These are phyloP conservation scores for Desoria tigrina DNA, from an alignment of 2,888 invertebrate genomes.

Conservation along the genomic window DNA sequence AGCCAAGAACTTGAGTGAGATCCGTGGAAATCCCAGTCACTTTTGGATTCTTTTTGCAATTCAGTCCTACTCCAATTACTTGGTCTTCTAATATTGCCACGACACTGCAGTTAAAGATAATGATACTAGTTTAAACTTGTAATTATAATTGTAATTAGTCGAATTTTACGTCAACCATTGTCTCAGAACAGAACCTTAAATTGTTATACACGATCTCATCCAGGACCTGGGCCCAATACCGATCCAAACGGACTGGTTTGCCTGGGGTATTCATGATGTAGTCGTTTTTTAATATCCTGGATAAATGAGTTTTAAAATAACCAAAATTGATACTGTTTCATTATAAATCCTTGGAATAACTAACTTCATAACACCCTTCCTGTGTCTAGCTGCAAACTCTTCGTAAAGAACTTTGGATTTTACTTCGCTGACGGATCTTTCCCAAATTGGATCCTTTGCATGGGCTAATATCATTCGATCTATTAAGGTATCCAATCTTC, in stretches of 20 bases:
- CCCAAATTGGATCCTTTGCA: not conserved
- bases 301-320: too few species aligned
- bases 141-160: too few species aligned
- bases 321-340: not conserved
- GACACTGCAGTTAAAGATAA: not conserved
- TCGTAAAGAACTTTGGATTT: not conserved
- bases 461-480: not conserved
- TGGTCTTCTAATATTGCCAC: not conserved
- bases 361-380: constrained; percentile 1
- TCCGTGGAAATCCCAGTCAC: not conserved
- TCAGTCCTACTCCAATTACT: not conserved
- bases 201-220: not conserved
- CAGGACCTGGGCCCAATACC: constrained; percentile 1
- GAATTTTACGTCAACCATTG: too few species aligned
- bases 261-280: not conserved
- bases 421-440: not conserved
- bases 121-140: not conserved
- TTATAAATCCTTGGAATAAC: not conserved
- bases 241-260: constrained; percentile 4
- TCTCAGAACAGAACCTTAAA: not conserved
- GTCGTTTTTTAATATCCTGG: not conserved
- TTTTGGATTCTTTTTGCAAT: not conserved
- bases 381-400: not conserved
- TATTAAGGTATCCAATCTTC: not conserved
- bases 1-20: not conserved